Evolutionary conservation across 2,113 vertebrate species (phyloP).

Genomic region (Ellobius talpinus): DNA sequence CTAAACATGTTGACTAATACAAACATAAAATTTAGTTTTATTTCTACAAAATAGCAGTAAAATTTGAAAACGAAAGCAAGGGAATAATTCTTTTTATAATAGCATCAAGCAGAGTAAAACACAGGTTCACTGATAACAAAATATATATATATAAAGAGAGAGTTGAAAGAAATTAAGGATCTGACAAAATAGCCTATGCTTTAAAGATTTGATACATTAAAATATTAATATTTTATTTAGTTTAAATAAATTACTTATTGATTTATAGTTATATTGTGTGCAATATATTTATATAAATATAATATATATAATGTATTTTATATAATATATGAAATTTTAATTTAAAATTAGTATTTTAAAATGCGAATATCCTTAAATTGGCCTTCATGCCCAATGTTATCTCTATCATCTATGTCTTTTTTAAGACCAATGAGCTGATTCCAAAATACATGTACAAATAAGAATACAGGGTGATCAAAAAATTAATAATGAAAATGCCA

Average conservation of each 20-base stretch:
- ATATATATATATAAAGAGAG: background rate
- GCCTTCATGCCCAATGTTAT: background rate
- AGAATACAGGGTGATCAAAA: background rate
- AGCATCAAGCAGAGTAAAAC: conserved; percentile 12
- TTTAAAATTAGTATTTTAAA: background rate
- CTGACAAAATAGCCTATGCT: background rate
- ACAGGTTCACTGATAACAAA: background rate
- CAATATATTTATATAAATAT: background rate
- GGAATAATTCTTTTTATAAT: background rate
- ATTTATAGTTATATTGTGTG: background rate
- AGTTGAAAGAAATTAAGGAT: background rate
- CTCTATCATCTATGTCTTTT: background rate
- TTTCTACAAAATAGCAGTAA: background rate
- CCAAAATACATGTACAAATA: background rate
- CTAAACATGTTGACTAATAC: background rate
- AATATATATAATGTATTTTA: background rate
- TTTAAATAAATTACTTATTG: too few relatives aligned
- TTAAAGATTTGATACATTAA: background rate
- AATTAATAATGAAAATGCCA: background rate
- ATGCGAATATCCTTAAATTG: background rate
- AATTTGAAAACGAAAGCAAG: background rate
- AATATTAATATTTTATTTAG: background rate
- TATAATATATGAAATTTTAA: background rate
- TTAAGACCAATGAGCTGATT: background rate
- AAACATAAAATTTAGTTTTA: background rate